Evolutionary conservation across 2,888 invertebrate genomes (phyloP), one percentile per base, ranked within the genome.

Genomic region (Morpho achilles): DNA sequence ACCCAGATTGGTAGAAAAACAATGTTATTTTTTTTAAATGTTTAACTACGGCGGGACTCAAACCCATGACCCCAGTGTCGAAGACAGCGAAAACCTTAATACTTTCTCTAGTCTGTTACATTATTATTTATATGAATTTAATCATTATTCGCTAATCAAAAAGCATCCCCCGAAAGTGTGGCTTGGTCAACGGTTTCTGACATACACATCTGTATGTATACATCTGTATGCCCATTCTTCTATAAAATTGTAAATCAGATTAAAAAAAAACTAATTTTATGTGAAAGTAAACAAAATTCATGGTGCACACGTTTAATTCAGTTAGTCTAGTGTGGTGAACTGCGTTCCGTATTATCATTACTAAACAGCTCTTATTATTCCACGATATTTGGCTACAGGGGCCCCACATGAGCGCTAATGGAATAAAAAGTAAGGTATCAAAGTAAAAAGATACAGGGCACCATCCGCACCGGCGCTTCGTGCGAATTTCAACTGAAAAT

Each of bases 381-480:
- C 80, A 83, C 78, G 83, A 87, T 88, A 88, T 89, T 89, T 82
- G 87, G 83, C 87, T 86, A 82, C 81, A 84, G 87, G 87, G 88
- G 85, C 80, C 79, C 79, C 85, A 85, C 87, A 86, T 81, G 83
- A 82, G 75, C 84, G 82, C 84, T 90, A 90, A 90, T 90, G 88
- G 90, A 90, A 90, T 90, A 90, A 90, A 90, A 90, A 90, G 90
- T 88, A 88, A 90, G 90, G 87, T 89, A 84, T 84, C 88, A 87
- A 85, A 87, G 87, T 88, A 89, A 86, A 88, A 87, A 88, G 87
- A 89, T 85, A 88, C 87, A 87, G 83, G 82, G 87, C 75, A 77
- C 76, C 85, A 84, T 87, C 87, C 90, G 83, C 78, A 81, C 80
- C 83, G 84, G 79, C 77, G 84, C 80, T 86, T 84, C 86, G 80